These are phyloP conservation scores for Limnodromus scolopaceus DNA, from an alignment of 2,797 vertebrate species.

Conservation along the genomic window DNA sequence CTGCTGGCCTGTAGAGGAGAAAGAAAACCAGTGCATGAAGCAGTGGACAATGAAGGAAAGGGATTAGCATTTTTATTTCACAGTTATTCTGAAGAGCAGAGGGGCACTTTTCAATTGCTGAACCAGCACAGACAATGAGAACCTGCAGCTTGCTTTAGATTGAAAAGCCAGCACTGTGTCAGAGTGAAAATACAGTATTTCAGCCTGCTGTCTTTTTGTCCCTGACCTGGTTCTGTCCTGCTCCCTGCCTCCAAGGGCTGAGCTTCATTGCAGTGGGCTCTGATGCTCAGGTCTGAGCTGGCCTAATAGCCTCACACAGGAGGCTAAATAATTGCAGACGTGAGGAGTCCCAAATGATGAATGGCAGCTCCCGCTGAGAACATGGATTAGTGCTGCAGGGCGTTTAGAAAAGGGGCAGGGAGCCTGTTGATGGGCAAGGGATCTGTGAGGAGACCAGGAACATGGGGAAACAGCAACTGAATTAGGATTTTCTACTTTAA, in stretches of 20 bases:
- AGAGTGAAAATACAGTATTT: background rate
- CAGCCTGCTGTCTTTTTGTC: background rate
- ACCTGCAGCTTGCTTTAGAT: background rate
- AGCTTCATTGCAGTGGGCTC: background rate
- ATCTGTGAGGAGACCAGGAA: background rate
- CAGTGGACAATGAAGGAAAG: background rate
- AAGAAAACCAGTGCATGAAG: background rate
- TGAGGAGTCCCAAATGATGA: constrained; percentile 27
- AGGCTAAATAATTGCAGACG: background rate
- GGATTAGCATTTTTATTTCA: constrained; percentile 18
- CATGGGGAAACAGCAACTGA: background rate
- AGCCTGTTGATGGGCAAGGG: background rate
- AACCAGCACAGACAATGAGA: background rate
- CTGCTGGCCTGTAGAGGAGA: constrained; percentile 87
- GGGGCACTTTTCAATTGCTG: background rate
- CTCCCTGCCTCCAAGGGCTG: background rate
- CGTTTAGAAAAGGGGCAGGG: constrained; percentile 8
- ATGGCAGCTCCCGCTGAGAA: constrained; percentile 52
- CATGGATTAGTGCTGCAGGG: constrained; percentile 35
- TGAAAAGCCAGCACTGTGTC: background rate
- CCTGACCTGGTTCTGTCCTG: background rate
- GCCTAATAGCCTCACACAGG: constrained; percentile 28
- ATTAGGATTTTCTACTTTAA: constrained; percentile 21
- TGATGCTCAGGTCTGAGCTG: constrained; percentile 14
- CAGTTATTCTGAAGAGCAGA: background rate